Percentiles rank a stretch among this genome's conserved stretches.
Conservation (phyloP, 2,888 invertebrate species). For the Trisateles emortualis region DNA sequence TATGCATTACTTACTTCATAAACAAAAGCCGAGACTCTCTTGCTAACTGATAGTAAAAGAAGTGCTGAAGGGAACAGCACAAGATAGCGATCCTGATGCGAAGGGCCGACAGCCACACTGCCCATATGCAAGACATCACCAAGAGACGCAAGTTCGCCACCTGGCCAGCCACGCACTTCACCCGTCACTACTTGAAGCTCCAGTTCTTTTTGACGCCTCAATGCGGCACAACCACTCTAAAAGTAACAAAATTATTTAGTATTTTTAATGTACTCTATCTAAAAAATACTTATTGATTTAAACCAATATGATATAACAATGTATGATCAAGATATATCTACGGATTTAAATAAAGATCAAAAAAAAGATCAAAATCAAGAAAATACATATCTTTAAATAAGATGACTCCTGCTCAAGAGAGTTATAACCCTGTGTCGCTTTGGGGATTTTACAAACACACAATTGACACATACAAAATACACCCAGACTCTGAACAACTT, state of each 20-base stretch:
- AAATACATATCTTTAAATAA: no score
- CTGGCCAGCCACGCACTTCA: conserved; percentile 98
- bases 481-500: no score
- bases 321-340: no score
- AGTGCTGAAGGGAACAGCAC: conserved; percentile 96
- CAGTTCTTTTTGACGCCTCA: conserved; percentile 97
- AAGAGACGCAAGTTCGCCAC: conserved; percentile 86
- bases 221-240: conserved; percentile 94
- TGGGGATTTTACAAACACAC: no score
- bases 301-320: no score
- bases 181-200: conserved; percentile 98
- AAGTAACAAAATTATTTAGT: conserved; percentile 5
- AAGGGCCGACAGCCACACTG: conserved; percentile 94
- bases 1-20: conserved; percentile 91
- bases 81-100: conserved; percentile 95
- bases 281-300: no score
- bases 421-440: no score
- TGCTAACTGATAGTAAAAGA: conserved; percentile 96
- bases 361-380: no score
- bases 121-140: conserved; percentile 98
- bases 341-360: no score
- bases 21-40: conserved; percentile 97
- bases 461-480: no score
- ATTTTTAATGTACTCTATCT: no score
- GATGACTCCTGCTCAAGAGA: no score